phyloP scores from a whole-genome alignment of 2,113 vertebrate genomes.

The Cynocephalus volans region DNA sequence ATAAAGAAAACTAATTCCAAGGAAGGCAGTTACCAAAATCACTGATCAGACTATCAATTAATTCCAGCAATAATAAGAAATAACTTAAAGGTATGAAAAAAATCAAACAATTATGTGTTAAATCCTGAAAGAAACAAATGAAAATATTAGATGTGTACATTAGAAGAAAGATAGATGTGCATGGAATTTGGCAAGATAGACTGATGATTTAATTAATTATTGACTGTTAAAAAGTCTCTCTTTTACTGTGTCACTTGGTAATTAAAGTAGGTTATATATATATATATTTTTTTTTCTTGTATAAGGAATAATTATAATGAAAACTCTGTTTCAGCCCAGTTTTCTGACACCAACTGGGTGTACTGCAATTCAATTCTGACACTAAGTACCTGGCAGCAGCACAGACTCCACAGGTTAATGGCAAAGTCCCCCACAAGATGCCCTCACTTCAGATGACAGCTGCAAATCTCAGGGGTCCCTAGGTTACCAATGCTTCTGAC shows the following conservation, averaged over 20 bases:
- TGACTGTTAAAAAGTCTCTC: not conserved
- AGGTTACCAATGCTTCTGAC: not conserved
- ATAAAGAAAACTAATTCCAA: not conserved
- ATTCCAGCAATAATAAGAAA: constrained; percentile 14
- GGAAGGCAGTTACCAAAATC: not conserved
- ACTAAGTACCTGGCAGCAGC: not conserved
- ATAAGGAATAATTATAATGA: not conserved
- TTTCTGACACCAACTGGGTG: not conserved
- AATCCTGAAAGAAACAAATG: not conserved
- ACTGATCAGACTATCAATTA: not conserved
- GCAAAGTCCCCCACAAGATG: not conserved
- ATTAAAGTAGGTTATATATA: not conserved
- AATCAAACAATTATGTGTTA: not conserved
- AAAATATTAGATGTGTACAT: not conserved
- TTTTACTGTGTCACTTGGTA: not conserved
- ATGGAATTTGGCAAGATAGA: not conserved
- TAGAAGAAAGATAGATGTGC: not conserved
- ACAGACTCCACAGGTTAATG: not conserved
- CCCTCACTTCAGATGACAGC: not conserved
- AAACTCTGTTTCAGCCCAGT: not conserved
- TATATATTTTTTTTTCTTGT: not conserved
- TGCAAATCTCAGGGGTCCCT: not conserved
- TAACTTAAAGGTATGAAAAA: not conserved
- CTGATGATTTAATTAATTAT: not conserved
- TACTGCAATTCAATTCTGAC: not conserved